phyloP scores from a whole-genome alignment of 2,113 vertebrate species.

The Tenrec ecaudatus region DNA sequence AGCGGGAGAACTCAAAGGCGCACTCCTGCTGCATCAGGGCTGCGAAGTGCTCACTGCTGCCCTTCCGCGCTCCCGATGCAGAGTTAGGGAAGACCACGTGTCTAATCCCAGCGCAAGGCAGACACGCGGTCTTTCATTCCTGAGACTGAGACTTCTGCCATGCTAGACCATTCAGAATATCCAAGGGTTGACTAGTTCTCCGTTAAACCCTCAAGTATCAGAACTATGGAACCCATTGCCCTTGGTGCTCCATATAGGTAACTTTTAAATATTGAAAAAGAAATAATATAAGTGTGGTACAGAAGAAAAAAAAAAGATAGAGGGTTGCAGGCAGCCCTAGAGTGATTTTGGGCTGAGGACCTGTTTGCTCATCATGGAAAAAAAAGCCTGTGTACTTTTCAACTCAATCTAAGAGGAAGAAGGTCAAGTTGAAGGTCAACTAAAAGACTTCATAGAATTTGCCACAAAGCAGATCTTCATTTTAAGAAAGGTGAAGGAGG shows the following conservation, averaged over 20 bases:
- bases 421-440: background rate
- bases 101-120: background rate
- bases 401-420: constrained; percentile 7
- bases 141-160: background rate
- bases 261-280: constrained; percentile 21
- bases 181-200: background rate
- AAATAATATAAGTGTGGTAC: background rate
- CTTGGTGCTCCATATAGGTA: background rate
- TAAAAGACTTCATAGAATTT: background rate
- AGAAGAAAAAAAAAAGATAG: background rate
- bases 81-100: background rate
- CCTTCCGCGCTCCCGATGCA: background rate
- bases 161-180: background rate
- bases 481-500: background rate
- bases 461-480: background rate
- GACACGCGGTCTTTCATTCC: background rate
- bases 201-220: background rate
- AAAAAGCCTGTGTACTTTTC: background rate
- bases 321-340: background rate
- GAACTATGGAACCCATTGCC: background rate
- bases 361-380: background rate
- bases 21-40: background rate
- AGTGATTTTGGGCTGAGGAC: background rate
- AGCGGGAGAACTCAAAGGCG: background rate
- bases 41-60: background rate